Conservation (phyloP, 2,797 vertebrate genomes). For the Danionella dracula region DNA sequence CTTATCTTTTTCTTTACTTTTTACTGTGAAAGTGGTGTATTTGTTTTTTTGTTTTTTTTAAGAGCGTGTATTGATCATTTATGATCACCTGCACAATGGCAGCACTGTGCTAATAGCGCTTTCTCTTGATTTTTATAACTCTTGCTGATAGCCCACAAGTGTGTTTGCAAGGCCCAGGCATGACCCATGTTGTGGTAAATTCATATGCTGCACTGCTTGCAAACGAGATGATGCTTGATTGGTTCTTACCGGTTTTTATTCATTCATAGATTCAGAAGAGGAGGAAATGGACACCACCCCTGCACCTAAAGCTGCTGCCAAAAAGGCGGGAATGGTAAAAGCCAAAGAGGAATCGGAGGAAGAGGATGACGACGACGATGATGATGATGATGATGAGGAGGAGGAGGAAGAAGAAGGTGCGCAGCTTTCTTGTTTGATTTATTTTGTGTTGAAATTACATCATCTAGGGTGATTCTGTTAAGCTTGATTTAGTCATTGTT, state of each 20-base stretch:
- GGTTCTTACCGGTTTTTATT: background rate
- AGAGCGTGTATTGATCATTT: background rate
- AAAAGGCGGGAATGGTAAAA: constrained; percentile 82
- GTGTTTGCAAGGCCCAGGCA: too few relatives aligned
- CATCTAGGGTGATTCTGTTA: too few relatives aligned
- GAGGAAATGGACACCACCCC: constrained; percentile 83
- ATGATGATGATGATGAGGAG: constrained; percentile 79
- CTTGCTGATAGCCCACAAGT: too few relatives aligned
- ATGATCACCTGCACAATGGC: too few relatives aligned
- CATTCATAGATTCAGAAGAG: constrained; percentile 79
- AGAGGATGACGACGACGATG: constrained; percentile 82
- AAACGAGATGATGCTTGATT: too few relatives aligned
- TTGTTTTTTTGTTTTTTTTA: background rate
- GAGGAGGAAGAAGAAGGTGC: constrained; percentile 76
- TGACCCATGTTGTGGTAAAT: too few relatives aligned
- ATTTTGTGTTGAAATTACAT: too few relatives aligned
- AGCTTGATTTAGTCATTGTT: too few relatives aligned
- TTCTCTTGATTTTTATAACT: too few relatives aligned
- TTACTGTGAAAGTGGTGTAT: background rate
- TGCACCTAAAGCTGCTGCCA: constrained; percentile 61
- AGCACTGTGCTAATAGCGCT: background rate
- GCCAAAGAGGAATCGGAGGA: constrained; percentile 82
- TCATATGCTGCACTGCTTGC: too few relatives aligned
- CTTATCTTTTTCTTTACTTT: background rate
- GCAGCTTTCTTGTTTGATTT: too few relatives aligned